phyloP scores from a whole-genome alignment of 1,140 invertebrate species.

The Dendrolimus kikuchii region DNA sequence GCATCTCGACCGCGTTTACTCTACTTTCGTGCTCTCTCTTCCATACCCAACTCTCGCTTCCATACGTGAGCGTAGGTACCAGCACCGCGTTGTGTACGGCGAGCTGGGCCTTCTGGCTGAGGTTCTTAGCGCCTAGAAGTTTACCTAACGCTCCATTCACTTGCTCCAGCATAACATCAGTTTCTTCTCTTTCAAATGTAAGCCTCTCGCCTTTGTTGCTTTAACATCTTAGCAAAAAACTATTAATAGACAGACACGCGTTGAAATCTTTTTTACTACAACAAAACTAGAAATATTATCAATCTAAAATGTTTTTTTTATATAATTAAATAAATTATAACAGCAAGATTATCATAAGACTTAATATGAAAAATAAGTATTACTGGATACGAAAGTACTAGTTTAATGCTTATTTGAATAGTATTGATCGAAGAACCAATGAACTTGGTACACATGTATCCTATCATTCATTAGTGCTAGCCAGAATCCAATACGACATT shows the following conservation, averaged over 20 bases:
- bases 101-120: too few species aligned
- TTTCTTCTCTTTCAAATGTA: too few species aligned
- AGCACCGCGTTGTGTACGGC: too few species aligned
- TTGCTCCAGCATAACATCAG: background rate
- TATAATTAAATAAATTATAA: too few species aligned
- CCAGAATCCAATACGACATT: conserved; percentile 71
- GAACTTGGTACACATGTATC: conserved; percentile 49
- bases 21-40: too few species aligned
- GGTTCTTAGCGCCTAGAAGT: too few species aligned
- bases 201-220: too few species aligned
- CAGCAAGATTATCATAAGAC: too few species aligned
- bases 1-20: too few species aligned
- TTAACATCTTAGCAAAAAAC: background rate
- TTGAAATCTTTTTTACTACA: conserved; percentile 27
- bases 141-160: conserved; percentile 1
- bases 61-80: too few species aligned
- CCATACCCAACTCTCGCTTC: too few species aligned
- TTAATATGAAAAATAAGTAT: conserved; percentile 14
- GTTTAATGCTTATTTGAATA: background rate
- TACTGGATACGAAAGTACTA: conserved; percentile 21
- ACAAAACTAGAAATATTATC: background rate
- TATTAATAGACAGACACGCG: conserved; percentile 14
- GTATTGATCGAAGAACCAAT: conserved; percentile 14
- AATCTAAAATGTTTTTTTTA: too few species aligned
- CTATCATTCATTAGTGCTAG: conserved; percentile 69